Evolutionary conservation across 2,888 invertebrate genomes (phyloP).

Genomic region (Megalurothrips usitatus): DNA sequence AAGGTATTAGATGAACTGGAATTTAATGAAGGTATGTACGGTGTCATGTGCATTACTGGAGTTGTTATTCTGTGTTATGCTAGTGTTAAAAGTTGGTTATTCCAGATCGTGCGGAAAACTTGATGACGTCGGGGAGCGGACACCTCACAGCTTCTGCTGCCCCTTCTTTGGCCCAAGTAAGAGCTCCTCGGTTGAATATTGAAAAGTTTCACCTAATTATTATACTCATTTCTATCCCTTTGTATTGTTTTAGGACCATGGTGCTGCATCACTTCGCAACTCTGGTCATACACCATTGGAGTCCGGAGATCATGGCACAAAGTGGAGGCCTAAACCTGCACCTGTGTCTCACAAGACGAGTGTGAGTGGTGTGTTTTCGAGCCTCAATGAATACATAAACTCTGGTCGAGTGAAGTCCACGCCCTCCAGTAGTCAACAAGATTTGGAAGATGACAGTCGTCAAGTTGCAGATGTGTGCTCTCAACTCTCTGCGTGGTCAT

Average conservation of each 20-base stretch:
- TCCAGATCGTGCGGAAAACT: slow-evolving; percentile 36
- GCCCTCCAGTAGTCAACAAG: not conserved
- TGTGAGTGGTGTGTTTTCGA: slow-evolving; percentile 26
- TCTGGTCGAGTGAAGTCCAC: not conserved
- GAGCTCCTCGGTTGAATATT: not conserved
- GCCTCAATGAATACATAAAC: slow-evolving; percentile 23
- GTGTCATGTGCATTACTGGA: not conserved
- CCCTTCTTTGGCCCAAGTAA: not conserved
- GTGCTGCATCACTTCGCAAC: not conserved
- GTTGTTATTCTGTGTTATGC: not conserved
- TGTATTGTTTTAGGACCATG: not conserved
- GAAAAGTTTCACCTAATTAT: too few species aligned
- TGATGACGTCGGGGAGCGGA: slow-evolving; percentile 20
- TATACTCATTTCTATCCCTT: too few species aligned
- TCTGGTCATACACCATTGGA: not conserved
- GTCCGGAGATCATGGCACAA: not conserved
- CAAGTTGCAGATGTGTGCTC: not conserved
- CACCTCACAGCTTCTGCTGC: not conserved
- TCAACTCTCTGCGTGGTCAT: not conserved
- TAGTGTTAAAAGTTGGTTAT: not conserved
- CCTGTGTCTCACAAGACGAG: not conserved
- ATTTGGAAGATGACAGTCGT: not conserved
- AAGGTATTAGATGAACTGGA: slow-evolving; percentile 81
- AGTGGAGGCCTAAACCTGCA: not conserved
- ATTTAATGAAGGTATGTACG: slow-evolving; percentile 57